phyloP scores from a whole-genome alignment of 64 coral and sea anemone genomes.

The Montipora cactus region DNA sequence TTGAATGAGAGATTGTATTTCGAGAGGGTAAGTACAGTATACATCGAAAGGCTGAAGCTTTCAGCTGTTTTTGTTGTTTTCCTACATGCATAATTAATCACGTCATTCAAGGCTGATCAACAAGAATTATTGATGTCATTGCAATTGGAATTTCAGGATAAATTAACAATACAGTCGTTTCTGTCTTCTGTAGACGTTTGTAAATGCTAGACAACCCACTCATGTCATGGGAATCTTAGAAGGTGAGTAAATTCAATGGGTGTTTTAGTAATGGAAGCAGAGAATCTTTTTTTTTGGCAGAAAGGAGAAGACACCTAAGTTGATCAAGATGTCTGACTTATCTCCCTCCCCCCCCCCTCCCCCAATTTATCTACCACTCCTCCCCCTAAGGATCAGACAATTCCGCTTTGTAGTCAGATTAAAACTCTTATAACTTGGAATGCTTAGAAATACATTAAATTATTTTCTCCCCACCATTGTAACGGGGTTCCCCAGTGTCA shows the following conservation, averaged over 20 bases:
- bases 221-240: slow-evolving; percentile 46
- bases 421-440: no score
- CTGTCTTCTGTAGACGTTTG: slow-evolving; percentile 39
- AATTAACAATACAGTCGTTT: neutral
- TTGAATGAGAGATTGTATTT: slow-evolving; percentile 94
- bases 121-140: neutral
- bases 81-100: slow-evolving; percentile 8
- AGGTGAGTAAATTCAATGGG: neutral
- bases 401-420: no score
- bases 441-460: no score
- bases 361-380: no score
- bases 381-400: no score
- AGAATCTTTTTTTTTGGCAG: neutral
- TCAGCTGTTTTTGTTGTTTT: neutral
- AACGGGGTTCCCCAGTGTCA: no score
- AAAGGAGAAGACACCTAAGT: no score
- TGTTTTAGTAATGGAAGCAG: neutral
- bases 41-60: neutral
- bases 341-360: no score
- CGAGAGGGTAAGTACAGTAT: slow-evolving; percentile 73
- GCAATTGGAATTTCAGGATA: neutral
- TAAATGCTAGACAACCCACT: slow-evolving; percentile 26
- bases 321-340: no score
- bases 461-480: no score
- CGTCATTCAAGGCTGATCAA: neutral